phyloP scores from a whole-genome alignment of 2,888 invertebrate genomes.

The Hypselothyrea guttata region DNA sequence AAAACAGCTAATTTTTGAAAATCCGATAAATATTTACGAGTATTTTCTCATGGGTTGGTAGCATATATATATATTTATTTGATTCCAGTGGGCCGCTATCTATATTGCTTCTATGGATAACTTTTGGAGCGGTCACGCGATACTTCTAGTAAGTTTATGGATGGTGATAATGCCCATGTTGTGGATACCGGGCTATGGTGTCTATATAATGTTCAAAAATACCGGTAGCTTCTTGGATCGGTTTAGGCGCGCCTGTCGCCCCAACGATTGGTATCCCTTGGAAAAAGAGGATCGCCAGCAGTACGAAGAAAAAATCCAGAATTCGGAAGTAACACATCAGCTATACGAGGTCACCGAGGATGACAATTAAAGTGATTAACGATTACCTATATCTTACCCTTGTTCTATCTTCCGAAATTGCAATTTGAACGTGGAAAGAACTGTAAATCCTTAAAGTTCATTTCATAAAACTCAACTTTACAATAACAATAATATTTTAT shows the following conservation, averaged over 20 bases:
- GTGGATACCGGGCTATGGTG: constrained; percentile 75
- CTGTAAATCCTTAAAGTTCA: no score
- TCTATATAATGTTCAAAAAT: constrained; percentile 64
- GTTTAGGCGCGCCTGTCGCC: constrained; percentile 68
- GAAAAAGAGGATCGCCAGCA: constrained; percentile 73
- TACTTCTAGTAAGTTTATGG: constrained; percentile 43
- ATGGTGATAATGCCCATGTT: constrained; percentile 69
- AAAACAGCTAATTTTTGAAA: no score
- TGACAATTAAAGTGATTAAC: constrained; percentile 49
- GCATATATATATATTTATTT: no score
- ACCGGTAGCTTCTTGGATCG: constrained; percentile 69
- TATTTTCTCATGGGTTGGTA: no score
- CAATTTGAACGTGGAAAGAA: no score
- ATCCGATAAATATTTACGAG: no score
- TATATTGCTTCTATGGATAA: constrained; percentile 35
- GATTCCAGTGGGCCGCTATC: no score
- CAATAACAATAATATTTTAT: no score
- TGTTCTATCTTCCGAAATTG: no score
- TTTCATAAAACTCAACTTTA: no score
- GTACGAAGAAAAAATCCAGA: constrained; percentile 76
- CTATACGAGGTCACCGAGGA: constrained; percentile 72
- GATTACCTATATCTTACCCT: no score
- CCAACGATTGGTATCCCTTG: constrained; percentile 81
- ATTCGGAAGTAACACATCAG: constrained; percentile 78
- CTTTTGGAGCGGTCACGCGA: constrained; percentile 2